Evolutionary conservation across 2,888 invertebrate species (phyloP), one percentile per base, ranked within the genome.

Genomic region (Spilarctia lutea): DNA sequence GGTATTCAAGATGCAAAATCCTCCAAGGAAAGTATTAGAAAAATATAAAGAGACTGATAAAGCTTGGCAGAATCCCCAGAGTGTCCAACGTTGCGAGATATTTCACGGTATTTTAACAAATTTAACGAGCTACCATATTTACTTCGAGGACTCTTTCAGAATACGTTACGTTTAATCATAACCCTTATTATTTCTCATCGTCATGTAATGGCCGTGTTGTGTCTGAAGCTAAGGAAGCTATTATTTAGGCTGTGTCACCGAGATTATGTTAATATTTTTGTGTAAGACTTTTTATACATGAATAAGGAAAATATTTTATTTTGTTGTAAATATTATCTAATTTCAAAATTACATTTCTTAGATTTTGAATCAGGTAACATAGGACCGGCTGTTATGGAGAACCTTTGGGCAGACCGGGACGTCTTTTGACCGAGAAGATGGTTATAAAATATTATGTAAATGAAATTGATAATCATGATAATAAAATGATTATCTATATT

Each of bases 71-170:
- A 81, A 86, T 91, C 94, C 91, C 93, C 78, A 76, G 93, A 93
- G 94, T 93, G 91, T 93, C 92, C 94, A 91, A 88, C 91, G 93
- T 91, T 88, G 91, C 91, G 91, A 88, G 90, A 93, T 93, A 94
- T 95, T 95, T 95, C 92, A 96, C 95, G 95, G 94, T 94, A 93
- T 95, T 96, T 96, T 94, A 94, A 94, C 95, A 94, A 93, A 92
- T 95, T 95, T 96, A 96, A 96, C 95, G 95, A 95, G 94, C 91
- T 90, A 82, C 91, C 91, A 91, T 93, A 92, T 93, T 94, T 93
- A 94, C 93, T 93, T 91, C 90, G 90, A 91, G 93, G 92, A 92
- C 79, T 81, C 80, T 83, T 87, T 87, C 85, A 88, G 87, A 89
- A 90, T 91, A 88, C 87, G 89, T 90, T 82, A 86, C 86, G 85